Base-by-base conservation (phyloP, 2,888 invertebrate genomes). In the Oeneis ivallda region DNA sequence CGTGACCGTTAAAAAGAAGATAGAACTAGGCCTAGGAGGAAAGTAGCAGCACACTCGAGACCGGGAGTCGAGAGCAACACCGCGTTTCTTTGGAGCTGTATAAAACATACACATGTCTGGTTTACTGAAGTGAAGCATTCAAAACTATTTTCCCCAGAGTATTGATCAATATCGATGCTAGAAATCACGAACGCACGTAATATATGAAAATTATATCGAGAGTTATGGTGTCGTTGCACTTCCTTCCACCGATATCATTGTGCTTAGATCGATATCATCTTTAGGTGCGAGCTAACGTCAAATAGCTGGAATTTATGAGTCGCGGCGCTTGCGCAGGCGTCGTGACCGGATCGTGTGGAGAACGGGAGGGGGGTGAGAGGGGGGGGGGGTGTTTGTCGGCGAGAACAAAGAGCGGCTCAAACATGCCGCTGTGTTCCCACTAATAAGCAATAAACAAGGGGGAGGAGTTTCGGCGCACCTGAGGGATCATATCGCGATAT, bases 371-470 rank as follows among this genome's bases (percentile, higher is more conserved):
- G 62, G 67, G 64, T 65, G 67, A 72, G 72, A 73, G 78, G 62
- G 66, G 68, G 72, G 72, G 73, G 79, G 70, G 64, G 69, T 71
- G 74, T 74, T 76, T 75, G 84, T 77, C 90, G 91, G 91, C 85
- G 84, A 90, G 89, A 89, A 91, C 90, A 92, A 91, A 90, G 91
- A 83, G 81, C 80, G 78, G 84, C 86, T 88, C 90, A 91, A 91
- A 89, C 84, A 87, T 79, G 87, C 91, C 91, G 91, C 90, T 85
- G 83, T 82, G 77, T 79, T 79, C 82, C 77, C 84, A 89, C 90
- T 92, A 92, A 91, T 92, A 91, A 92, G 92, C 91, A 91, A 92
- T 92, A 92, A 92, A 92, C 92, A 92, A 91, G 92, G 89, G 91
- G 92, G 92, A 88, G 91, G 89, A 79, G 84, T 82, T 82, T 76